Evolutionary conservation across 2,113 vertebrate species (phyloP), one percentile per base, ranked within the genome.

Genomic region (Upupa epops): DNA sequence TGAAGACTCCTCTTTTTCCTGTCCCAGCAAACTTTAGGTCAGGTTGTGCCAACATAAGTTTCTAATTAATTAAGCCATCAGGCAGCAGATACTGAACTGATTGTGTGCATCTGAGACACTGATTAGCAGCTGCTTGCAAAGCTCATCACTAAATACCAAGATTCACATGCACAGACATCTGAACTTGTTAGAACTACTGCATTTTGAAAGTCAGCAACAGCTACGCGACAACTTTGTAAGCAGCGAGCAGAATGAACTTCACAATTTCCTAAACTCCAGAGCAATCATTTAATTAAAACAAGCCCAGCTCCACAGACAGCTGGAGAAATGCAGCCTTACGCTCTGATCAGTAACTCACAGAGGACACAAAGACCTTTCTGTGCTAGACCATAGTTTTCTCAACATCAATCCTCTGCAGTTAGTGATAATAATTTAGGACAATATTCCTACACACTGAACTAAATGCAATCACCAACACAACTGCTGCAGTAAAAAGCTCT

Each of bases 1-100:
- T 66, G 49, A 83, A 88, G 78, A 36, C 54, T 78, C 11, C 32
- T 64, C 37, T 40, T 46, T 56, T 65, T 76, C 58, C 55, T 59
- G 36, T 34, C 28, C 42, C 28, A 75, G 37, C 18, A 6, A 51
- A 46, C 63, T 83, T 91, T 74, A 82, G 88, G 88, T 94, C 77
- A 96, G 76, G 69, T 82, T 86, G 65, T 56, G n/a, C 77, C 89
- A 73, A 90, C 63, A 83, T 31, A 46, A 48, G 29, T 49, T 59
- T 55, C 4, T 42, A 87, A 78, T 76, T 79, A 90, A 80, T 13
- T 21, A 28, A 89, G 37, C 34, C 61, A 75, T 15, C 26, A 64
- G 78, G 64, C 83, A 69, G 18, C 64, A 79, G 69, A 71, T 46
- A 56, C 34, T 86, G 56, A 71, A 74, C 4, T 29, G 76, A 52